A percentile compares a stretch with the other conserved stretches of the same genome.
Evolutionary conservation across 2,888 invertebrate species (phyloP).

Genomic region (Chloromyia formosa): DNA sequence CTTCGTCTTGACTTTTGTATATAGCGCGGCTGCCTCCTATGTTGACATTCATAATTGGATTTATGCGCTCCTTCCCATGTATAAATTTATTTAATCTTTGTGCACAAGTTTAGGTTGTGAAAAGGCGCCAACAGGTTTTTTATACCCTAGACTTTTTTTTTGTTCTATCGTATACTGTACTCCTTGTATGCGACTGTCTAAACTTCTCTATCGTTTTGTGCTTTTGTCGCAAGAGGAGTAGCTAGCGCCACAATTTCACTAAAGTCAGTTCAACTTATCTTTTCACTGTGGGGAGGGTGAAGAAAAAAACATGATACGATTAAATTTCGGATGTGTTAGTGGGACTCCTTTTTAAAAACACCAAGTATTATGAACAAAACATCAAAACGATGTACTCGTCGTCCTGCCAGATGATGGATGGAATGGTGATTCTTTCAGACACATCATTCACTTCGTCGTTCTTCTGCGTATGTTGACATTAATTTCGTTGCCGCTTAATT

Average conservation of each 20-base stretch:
- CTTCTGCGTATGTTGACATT: conserved; percentile 27
- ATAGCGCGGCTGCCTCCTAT: background rate
- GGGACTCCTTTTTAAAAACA: too few species aligned
- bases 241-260: too few species aligned
- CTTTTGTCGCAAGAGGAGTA: too few species aligned
- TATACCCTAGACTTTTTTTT: too few species aligned
- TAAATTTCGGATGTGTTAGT: too few species aligned
- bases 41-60: conserved; percentile 39
- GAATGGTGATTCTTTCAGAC: background rate
- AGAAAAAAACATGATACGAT: too few species aligned
- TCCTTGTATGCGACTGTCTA: too few species aligned
- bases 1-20: background rate
- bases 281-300: too few species aligned
- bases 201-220: background rate
- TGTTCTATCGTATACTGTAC: too few species aligned
- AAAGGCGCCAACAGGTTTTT: conserved; percentile 32
- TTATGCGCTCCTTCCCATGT: conserved; percentile 21
- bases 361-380: too few species aligned
- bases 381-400: conserved; percentile 4
- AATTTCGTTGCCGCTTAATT: conserved; percentile 39
- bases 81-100: conserved; percentile 25
- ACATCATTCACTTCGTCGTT: background rate
- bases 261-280: too few species aligned
- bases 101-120: background rate
- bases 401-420: background rate